A percentile compares a stretch with the other conserved stretches of the same genome.
Conservation (phyloP, 2,113 vertebrate genomes). For the Catharus minimus region DNA sequence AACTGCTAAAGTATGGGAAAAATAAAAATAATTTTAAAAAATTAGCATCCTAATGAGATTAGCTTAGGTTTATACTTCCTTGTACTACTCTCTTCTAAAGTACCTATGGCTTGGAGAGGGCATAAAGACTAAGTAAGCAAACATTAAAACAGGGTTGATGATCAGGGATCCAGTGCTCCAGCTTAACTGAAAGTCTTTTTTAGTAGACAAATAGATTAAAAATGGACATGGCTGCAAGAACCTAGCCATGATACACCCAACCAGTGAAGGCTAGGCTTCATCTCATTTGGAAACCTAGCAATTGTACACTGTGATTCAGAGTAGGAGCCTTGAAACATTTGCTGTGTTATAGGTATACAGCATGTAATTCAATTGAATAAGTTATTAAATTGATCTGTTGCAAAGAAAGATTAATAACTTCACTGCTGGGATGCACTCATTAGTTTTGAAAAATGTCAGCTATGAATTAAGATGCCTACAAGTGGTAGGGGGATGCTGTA, state of each 20-base stretch:
- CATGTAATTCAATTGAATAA: background rate
- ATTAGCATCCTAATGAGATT: background rate
- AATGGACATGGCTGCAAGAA: background rate
- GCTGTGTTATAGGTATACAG: background rate
- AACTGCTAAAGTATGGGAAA: background rate
- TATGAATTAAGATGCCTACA: background rate
- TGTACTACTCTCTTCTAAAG: background rate
- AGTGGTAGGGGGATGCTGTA: background rate
- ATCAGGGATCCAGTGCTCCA: background rate
- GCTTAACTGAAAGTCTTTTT: background rate
- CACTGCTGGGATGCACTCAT: background rate
- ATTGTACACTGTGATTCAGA: background rate
- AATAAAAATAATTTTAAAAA: background rate
- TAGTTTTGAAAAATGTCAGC: background rate
- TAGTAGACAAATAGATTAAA: background rate
- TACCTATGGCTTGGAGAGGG: background rate
- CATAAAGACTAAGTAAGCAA: background rate
- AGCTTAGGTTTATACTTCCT: background rate
- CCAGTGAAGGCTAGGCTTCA: background rate
- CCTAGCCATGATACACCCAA: background rate
- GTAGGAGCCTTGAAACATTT: background rate
- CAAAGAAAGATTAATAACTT: background rate
- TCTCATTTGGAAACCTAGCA: background rate
- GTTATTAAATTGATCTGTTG: background rate
- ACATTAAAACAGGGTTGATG: background rate